Percentiles rank a stretch among this genome's conserved stretches.
Conservation (phyloP, 2,888 invertebrate genomes). For the Balanococcus diminutus region DNA sequence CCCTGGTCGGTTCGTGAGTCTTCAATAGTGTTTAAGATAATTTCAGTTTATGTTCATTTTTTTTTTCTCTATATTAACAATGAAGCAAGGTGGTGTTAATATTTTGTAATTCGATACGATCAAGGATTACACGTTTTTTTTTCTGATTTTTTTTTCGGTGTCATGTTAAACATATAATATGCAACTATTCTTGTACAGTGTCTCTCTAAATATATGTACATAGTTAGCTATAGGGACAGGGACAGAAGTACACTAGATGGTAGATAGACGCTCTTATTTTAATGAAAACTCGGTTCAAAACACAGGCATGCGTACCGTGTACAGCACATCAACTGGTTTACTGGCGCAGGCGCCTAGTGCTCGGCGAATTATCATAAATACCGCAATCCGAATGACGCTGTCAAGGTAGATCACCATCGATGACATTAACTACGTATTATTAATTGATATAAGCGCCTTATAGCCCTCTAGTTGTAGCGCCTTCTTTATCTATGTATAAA, state of each 20-base stretch:
- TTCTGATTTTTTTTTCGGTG: neutral
- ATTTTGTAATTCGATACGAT: constrained; percentile 41
- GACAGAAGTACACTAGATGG: too few species aligned
- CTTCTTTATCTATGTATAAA: neutral
- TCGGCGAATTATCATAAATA: constrained; percentile 30
- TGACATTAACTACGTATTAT: constrained; percentile 8
- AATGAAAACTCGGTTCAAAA: neutral
- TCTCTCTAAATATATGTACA: too few species aligned
- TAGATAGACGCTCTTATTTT: neutral
- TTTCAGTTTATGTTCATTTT: neutral
- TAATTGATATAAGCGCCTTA: neutral
- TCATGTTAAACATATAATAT: neutral
- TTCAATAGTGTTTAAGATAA: constrained; percentile 13
- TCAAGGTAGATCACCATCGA: constrained; percentile 40
- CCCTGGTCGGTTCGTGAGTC: neutral
- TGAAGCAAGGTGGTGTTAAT: constrained; percentile 31
- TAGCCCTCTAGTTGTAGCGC: constrained; percentile 14
- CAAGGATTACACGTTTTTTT: constrained; percentile 40
- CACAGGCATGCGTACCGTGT: neutral
- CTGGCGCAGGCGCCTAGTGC: neutral
- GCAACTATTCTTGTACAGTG: neutral
- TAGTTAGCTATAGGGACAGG: too few species aligned
- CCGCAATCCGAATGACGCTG: constrained; percentile 2
- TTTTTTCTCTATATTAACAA: constrained; percentile 9
- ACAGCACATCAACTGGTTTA: constrained; percentile 24